Evolutionary conservation across 2,888 invertebrate genomes (phyloP).

Genomic region (Barypeithes pellucidus): DNA sequence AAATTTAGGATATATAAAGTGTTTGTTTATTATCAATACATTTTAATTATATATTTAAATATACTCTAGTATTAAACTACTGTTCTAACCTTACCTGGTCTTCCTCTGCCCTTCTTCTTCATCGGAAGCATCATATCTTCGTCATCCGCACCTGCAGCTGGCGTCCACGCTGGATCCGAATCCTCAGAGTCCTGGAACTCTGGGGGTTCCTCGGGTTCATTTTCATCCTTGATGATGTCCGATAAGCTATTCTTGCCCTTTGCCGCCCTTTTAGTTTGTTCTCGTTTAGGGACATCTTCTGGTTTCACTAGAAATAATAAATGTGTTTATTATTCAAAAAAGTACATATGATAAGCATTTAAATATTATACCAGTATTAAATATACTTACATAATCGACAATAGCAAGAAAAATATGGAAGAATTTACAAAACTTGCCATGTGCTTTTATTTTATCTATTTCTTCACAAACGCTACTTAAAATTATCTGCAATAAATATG

Average conservation of each 20-base stretch:
- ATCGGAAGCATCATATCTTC: slow-evolving; percentile 66
- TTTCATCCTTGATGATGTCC: slow-evolving; percentile 72
- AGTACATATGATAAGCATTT: too few relatives aligned
- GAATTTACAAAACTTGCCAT: too few relatives aligned
- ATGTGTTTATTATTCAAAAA: too few relatives aligned
- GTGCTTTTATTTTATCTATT: too few relatives aligned
- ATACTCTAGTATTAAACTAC: background rate
- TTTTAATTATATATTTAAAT: too few relatives aligned
- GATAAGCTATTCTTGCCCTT: slow-evolving; percentile 76
- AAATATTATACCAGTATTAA: too few relatives aligned
- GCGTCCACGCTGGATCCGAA: slow-evolving; percentile 85
- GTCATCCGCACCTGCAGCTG: slow-evolving; percentile 71
- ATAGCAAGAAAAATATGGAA: too few relatives aligned
- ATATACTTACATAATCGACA: too few relatives aligned
- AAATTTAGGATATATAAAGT: too few relatives aligned
- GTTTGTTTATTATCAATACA: too few relatives aligned
- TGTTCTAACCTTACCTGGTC: slow-evolving; percentile 54
- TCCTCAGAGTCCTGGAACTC: slow-evolving; percentile 74
- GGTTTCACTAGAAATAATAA: slow-evolving; percentile 68
- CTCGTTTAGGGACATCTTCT: slow-evolving; percentile 74
- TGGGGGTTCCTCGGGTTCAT: slow-evolving; percentile 74
- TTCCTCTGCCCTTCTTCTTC: slow-evolving; percentile 66
- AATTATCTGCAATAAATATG: too few relatives aligned
- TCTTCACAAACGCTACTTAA: too few relatives aligned
- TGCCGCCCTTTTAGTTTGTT: slow-evolving; percentile 78